phyloP scores from a whole-genome alignment of 1,140 invertebrate genomes.

The Drosophila biarmipes region DNA sequence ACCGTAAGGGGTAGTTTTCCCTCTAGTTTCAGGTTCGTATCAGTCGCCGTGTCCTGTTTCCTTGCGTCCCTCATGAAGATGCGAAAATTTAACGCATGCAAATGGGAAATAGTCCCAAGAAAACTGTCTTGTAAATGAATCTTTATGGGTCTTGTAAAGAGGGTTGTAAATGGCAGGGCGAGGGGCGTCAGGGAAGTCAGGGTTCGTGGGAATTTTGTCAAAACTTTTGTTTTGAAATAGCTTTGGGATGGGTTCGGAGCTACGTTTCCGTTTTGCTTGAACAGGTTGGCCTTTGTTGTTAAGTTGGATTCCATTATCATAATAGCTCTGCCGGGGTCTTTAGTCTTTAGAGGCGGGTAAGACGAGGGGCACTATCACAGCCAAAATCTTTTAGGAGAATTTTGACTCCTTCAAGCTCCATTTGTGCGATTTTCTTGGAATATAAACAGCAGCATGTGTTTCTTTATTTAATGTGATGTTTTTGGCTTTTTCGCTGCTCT shows the following conservation, averaged over 20 bases:
- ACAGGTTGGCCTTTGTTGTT: conserved; percentile 64
- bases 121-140: conserved; percentile 60
- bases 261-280: conserved; percentile 44
- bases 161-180: conserved; percentile 20
- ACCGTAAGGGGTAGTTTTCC: conserved; percentile 59
- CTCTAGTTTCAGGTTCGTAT: conserved; percentile 39
- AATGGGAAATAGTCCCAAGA: conserved; percentile 60
- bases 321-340: conserved; percentile 40
- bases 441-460: conserved; percentile 39
- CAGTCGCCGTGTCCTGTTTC: conserved; percentile 20
- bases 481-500: background rate
- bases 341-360: conserved; percentile 9
- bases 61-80: conserved; percentile 42
- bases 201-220: conserved; percentile 55
- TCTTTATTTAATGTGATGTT: conserved; percentile 25
- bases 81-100: conserved; percentile 72
- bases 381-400: conserved; percentile 35
- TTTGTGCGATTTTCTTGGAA: conserved; percentile 52
- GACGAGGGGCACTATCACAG: conserved; percentile 17
- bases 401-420: conserved; percentile 35
- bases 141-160: conserved; percentile 53
- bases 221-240: conserved; percentile 47
- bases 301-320: conserved; percentile 51
- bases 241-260: conserved; percentile 30
- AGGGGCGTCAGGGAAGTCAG: background rate